phyloP scores from a whole-genome alignment of 1,140 invertebrate species.

The Musca domestica region DNA sequence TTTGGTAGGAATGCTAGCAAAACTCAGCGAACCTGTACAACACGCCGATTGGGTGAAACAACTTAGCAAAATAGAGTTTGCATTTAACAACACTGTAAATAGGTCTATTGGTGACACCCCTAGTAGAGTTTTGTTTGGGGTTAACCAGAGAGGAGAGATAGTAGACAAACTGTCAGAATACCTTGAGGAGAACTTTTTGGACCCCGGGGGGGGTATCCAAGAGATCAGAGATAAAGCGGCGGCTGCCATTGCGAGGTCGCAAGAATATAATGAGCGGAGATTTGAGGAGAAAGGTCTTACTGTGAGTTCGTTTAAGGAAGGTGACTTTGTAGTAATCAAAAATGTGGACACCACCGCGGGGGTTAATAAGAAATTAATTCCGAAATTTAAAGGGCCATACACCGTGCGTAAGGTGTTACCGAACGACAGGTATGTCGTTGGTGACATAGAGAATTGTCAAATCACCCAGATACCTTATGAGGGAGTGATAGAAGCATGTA shows the following conservation, averaged over 20 bases:
- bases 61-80: background rate
- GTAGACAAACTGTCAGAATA: too few species aligned
- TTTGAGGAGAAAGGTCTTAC: too few species aligned
- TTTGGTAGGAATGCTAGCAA: background rate
- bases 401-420: background rate
- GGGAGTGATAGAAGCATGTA: background rate
- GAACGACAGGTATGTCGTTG: conserved; percentile 4
- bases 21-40: background rate
- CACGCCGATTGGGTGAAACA: background rate
- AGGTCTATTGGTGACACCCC: background rate
- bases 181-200: background rate
- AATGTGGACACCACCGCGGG: too few species aligned
- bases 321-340: too few species aligned
- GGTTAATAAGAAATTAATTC: background rate
- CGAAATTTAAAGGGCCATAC: background rate
- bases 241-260: too few species aligned
- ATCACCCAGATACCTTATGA: conserved; percentile 12
- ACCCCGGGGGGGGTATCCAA: background rate
- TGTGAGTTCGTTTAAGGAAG: too few species aligned
- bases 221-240: too few species aligned
- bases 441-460: conserved; percentile 1
- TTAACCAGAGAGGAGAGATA: too few species aligned
- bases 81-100: background rate
- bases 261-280: too few species aligned
- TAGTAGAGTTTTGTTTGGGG: too few species aligned